phyloP scores from a whole-genome alignment of 1,140 invertebrate genomes.

The Conopomorpha cramerella region DNA sequence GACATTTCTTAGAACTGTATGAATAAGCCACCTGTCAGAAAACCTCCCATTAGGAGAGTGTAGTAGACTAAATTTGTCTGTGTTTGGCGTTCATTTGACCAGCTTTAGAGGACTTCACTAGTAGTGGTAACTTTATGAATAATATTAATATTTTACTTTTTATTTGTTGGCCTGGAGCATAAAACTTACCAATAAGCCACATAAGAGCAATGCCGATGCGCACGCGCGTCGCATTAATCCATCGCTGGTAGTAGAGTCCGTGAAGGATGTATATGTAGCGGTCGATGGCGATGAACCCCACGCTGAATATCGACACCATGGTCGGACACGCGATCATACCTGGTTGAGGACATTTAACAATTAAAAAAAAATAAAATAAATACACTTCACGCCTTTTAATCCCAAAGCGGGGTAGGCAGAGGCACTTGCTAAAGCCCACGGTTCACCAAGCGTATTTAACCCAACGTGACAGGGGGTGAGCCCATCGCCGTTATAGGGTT shows the following conservation, averaged over 20 bases:
- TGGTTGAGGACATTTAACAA: too few species aligned
- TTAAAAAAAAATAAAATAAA: too few species aligned
- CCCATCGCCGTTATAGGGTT: too few species aligned
- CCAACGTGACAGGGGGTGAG: too few species aligned
- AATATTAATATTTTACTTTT: background rate
- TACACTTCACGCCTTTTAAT: too few species aligned
- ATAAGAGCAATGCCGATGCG: constrained; percentile 21
- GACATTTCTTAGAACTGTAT: too few species aligned
- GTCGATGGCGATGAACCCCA: constrained; percentile 42
- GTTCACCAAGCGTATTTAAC: too few species aligned
- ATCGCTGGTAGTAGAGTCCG: constrained; percentile 37
- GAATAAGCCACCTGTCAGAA: too few species aligned
- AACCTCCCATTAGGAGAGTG: too few species aligned
- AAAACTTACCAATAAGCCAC: constrained; percentile 45
- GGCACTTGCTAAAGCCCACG: too few species aligned
- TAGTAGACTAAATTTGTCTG: background rate
- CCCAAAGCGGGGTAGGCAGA: too few species aligned
- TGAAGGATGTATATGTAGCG: constrained; percentile 48
- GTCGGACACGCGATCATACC: constrained; percentile 47
- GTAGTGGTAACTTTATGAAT: background rate
- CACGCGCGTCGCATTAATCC: constrained; percentile 28
- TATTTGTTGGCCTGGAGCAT: constrained; percentile 7
- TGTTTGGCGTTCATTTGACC: too few species aligned
- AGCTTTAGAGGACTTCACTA: background rate
- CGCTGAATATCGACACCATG: constrained; percentile 41